Percentiles rank a stretch among this genome's conserved stretches.
phyloP scores from a whole-genome alignment of 2,888 invertebrate genomes.

The Leptopterna dolabrata region DNA sequence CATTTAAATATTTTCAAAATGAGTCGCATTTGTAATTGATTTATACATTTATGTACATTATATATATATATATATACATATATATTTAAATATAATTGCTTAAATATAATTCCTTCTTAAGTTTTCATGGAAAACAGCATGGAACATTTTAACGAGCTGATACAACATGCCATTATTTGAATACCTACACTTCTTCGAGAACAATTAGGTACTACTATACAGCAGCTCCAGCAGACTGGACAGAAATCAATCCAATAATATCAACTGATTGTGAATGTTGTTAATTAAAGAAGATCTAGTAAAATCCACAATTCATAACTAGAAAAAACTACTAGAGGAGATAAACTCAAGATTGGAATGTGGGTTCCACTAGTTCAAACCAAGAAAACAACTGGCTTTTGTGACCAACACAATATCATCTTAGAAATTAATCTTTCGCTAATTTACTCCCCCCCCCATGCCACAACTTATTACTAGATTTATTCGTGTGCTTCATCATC shows the following conservation, averaged over 20 bases:
- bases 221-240: not conserved
- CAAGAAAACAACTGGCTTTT: not conserved
- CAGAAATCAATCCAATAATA: not conserved
- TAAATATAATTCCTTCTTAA: constrained; percentile 22
- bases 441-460: not conserved
- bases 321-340: not conserved
- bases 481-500: not conserved
- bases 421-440: not conserved
- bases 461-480: not conserved
- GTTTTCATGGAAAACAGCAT: constrained; percentile 40
- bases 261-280: not conserved
- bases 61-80: constrained; percentile 24
- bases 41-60: constrained; percentile 12
- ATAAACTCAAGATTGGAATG: not conserved
- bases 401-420: not conserved
- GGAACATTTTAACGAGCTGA: constrained; percentile 30
- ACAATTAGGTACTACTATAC: constrained; percentile 14
- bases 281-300: not conserved
- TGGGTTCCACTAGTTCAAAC: not conserved
- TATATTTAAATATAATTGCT: constrained; percentile 44
- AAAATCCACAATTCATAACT: not conserved
- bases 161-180: not conserved
- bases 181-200: constrained; percentile 23
- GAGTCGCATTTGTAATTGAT: constrained; percentile 21
- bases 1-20: not conserved